A percentile compares a stretch with the other conserved stretches of the same genome.
Conservation (phyloP, 2,113 vertebrate species). For the Epinephelus cyanopodus region DNA sequence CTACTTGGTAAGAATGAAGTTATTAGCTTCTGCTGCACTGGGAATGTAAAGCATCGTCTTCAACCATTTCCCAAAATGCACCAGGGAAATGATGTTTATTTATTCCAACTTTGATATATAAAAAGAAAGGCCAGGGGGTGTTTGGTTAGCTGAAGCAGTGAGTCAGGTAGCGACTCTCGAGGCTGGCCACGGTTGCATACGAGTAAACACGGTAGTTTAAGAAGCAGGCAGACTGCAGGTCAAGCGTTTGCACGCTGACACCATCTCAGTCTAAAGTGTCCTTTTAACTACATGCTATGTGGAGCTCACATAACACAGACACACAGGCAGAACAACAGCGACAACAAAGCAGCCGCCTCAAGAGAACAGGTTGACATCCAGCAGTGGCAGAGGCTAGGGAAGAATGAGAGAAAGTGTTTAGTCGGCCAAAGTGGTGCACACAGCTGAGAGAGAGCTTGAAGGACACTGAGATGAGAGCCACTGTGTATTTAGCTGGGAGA, state of each 20-base stretch:
- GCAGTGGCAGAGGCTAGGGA: not conserved
- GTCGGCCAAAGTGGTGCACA: conserved; percentile 37
- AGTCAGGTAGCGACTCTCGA: conserved; percentile 36
- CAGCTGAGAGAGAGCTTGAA: conserved; percentile 53
- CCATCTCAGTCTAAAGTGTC: not conserved
- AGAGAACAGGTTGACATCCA: conserved; percentile 41
- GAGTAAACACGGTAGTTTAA: conserved; percentile 16
- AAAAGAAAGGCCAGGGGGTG: conserved; percentile 36
- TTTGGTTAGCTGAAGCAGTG: conserved; percentile 39
- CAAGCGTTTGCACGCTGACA: not conserved
- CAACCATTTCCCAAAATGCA: conserved; percentile 12
- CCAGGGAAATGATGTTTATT: conserved; percentile 45
- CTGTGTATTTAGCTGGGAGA: conserved; percentile 63
- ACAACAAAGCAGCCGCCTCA: conserved; percentile 35
- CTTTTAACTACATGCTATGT: conserved; percentile 24
- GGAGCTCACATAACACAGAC: conserved; percentile 12
- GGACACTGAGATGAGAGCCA: conserved; percentile 69
- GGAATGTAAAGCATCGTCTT: conserved; percentile 16
- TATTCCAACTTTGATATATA: conserved; percentile 56
- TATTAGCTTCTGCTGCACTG: conserved; percentile 23
- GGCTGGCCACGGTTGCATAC: not conserved
- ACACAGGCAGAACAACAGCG: not conserved
- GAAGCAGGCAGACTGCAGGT: conserved; percentile 10
- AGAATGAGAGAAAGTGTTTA: conserved; percentile 51
- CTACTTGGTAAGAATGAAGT: conserved; percentile 31